These are phyloP conservation scores for Cynocephalus volans DNA, from an alignment of 2,113 vertebrate genomes.

Conservation along the genomic window DNA sequence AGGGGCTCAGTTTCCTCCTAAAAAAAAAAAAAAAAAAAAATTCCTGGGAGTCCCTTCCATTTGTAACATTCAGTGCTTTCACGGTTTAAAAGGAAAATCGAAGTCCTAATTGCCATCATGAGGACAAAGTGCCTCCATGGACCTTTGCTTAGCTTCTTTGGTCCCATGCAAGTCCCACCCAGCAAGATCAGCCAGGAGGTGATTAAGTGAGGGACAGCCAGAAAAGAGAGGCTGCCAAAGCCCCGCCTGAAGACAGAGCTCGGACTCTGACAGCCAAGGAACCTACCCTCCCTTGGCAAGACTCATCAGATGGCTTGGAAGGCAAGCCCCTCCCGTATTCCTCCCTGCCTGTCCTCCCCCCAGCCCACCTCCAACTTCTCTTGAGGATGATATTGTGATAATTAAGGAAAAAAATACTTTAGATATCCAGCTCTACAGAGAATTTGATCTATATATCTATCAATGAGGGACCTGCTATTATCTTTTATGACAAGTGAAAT, in stretches of 20 bases:
- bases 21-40: neutral
- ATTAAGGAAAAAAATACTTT: neutral
- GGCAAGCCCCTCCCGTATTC: neutral
- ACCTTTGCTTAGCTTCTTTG: neutral
- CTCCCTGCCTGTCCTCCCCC: neutral
- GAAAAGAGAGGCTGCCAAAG: neutral
- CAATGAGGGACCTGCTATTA: neutral
- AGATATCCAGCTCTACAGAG: neutral
- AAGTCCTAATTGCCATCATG: neutral
- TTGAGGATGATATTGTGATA: conserved; percentile 23
- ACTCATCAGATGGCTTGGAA: neutral
- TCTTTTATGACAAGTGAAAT: neutral
- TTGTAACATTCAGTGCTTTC: neutral
- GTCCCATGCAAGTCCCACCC: neutral
- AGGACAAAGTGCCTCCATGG: neutral
- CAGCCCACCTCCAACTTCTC: neutral
- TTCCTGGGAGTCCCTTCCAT: neutral
- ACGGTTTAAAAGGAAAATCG: neutral
- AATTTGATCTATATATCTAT: neutral
- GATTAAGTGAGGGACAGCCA: neutral
- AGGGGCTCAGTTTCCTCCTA: neutral
- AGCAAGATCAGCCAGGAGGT: neutral
- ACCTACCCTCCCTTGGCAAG: neutral
- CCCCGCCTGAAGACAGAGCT: neutral
- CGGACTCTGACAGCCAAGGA: neutral